Base-by-base conservation (phyloP, 2,888 invertebrate species). In the Philereme transversata region DNA sequence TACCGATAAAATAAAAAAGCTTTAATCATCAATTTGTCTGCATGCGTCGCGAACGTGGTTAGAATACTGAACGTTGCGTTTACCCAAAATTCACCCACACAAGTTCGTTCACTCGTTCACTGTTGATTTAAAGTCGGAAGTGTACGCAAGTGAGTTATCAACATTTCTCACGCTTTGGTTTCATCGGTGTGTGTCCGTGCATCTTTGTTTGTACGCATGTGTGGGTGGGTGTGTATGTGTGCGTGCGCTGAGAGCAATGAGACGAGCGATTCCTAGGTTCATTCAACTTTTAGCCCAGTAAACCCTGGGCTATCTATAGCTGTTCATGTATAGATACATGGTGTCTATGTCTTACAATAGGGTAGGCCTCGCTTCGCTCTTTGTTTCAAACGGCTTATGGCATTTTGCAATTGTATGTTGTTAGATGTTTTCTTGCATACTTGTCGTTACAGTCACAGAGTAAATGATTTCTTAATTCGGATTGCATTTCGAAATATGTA, bases 271-370 rank as follows among this genome's bases (percentile, higher is more conserved):
- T 83, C 86, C 85, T 84, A 83, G 86, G 91, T 89, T 88, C 90
- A 79, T 92, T 92, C 91, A 92, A 90, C 92, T 92, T 92, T 90
- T 92, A 92, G 90, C 92, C 92, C 86, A 92, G 91, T 92, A 91
- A 92, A 92, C 92, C 92, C 87, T 80, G 83, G 79, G 82, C 70
- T 79, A 79, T 75, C 79, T 84, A 82, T 85, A 82, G 79, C 70
- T 75, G 67, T 75, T 70, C n/a, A n/a, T 69, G 57, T 68, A 64
- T 76, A 68, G 74, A 70, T 73, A 70, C 70, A 75, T 76, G 76
- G 77, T 75, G 73, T 76, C 78, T 76, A 68, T 63, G 62, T 10
- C 43, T 51, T 22, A 61, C 57, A 58, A 62, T 62, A 61, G 64
- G 62, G 60, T 66, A 68, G 66, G 54, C 51, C 57, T 45, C 22